Evolutionary conservation across 2,888 invertebrate genomes (phyloP), one percentile per base, ranked within the genome.

Genomic region (Orthosia cruda): DNA sequence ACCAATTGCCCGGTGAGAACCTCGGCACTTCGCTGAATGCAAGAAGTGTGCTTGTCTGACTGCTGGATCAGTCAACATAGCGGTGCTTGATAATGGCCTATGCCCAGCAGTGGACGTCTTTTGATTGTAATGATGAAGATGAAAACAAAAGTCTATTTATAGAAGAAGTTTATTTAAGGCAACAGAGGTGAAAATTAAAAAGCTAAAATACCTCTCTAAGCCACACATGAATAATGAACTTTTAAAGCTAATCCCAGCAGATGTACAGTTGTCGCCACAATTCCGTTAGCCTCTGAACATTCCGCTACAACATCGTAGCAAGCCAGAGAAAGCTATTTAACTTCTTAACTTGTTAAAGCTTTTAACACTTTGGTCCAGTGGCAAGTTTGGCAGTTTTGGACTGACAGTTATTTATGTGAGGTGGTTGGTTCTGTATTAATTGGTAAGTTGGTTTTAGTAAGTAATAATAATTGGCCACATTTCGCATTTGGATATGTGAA

Each of bases 311-410:
- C 82, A 87, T 85, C 63, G 73, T 77, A 74, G 80, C 49, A 83
- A 75, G 70, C 75, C 74, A 74, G 76, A 82, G 73, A 87, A 89
- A 90, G 85, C 87, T 81, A 89, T 90, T 89, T 89, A 88, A 88
- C 89, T 90, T 88, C 85, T 72, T 73, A 78, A 80, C 66, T 77
- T 77, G 78, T 77, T 64, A 20, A 87, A 77, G 82, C 85, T 88
- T 88, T 87, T 74, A 80, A 82, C 80, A 62, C 81, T 75, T 63
- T 65, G 62, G 72, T 65, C 45, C 69, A 65, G 75, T 77, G 62
- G 70, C 67, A 81, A 75, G 74, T 89, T 82, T 76, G 81, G 80
- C 80, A 74, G 55, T 71, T 78, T 3, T 52, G 75, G 59, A 54
- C 65, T 63, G 54, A 66, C 62, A 50, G 74, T 76, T 76, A 83